phyloP scores from a whole-genome alignment of 1,140 invertebrate genomes.

The Ceratina australensis region DNA sequence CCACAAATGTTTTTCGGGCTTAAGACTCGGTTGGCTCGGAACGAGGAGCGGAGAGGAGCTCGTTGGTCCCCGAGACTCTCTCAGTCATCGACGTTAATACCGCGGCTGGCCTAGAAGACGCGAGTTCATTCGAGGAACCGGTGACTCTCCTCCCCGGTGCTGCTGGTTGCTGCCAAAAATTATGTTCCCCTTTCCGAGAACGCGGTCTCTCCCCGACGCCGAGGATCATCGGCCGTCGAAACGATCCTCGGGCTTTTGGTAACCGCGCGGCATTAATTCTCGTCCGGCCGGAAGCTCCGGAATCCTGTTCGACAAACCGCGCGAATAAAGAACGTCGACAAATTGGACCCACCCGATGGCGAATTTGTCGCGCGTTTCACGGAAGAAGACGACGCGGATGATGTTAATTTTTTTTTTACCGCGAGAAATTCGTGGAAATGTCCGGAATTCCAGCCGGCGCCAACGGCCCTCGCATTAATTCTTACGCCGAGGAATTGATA shows the following conservation, averaged over 20 bases:
- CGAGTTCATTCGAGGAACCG: neutral
- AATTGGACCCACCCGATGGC: conserved; percentile 39
- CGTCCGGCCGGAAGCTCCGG: conserved; percentile 30
- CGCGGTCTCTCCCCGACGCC: neutral
- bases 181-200: conserved; percentile 29
- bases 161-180: conserved; percentile 2
- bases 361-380: conserved; percentile 9
- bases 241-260: neutral
- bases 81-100: conserved; percentile 18
- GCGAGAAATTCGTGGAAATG: conserved; percentile 27
- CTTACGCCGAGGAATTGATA: conserved; percentile 23
- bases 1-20: conserved; percentile 67
- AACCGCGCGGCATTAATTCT: conserved; percentile 46
- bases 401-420: neutral
- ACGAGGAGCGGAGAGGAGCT: neutral
- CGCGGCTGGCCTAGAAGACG: conserved; percentile 12
- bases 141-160: neutral
- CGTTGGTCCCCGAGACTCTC: neutral
- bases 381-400: neutral
- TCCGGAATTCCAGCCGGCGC: conserved; percentile 7
- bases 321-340: conserved; percentile 49
- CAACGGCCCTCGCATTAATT: conserved; percentile 14
- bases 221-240: too few species aligned
- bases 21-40: conserved; percentile 40
- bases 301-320: conserved; percentile 36